Conservation (phyloP, 2,113 vertebrate genomes). For the Hippocampus zosterae region DNA sequence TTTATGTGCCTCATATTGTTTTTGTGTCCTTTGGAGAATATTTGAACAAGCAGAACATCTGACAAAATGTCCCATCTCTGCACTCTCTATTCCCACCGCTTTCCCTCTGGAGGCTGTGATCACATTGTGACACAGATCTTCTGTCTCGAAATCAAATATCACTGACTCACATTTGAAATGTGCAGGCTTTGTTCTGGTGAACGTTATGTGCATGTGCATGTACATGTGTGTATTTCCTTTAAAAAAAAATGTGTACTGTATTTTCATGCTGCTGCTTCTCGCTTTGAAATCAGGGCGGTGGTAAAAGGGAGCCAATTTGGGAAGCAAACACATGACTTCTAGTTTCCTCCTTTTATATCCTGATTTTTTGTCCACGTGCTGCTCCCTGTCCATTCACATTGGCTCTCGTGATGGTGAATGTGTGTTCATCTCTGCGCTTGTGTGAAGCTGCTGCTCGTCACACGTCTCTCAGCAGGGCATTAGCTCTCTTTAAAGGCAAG, state of each 20-base stretch:
- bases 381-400: conserved; percentile 24
- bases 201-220: conserved; percentile 30
- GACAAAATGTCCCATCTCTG: conserved; percentile 27
- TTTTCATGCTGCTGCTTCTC: conserved; percentile 12
- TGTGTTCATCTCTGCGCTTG: conserved; percentile 33
- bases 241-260: background rate
- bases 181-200: conserved; percentile 25
- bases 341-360: conserved; percentile 11
- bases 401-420: conserved; percentile 21
- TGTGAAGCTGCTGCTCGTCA: conserved; percentile 47
- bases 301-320: conserved; percentile 10
- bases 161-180: conserved; percentile 29
- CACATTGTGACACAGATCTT: conserved; percentile 37
- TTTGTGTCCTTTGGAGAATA: conserved; percentile 52
- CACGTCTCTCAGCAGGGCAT: conserved; percentile 39
- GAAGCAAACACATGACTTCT: background rate
- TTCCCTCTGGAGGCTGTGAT: conserved; percentile 41
- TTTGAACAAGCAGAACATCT: conserved; percentile 57
- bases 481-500: conserved; percentile 50
- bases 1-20: conserved; percentile 20
- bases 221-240: conserved; percentile 11
- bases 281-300: conserved; percentile 27
- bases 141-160: conserved; percentile 54
- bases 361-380: conserved; percentile 10
- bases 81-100: conserved; percentile 28